These are phyloP conservation scores for Serranus cabrilla DNA, from an alignment of 2,797 vertebrate species.

Conservation along the genomic window DNA sequence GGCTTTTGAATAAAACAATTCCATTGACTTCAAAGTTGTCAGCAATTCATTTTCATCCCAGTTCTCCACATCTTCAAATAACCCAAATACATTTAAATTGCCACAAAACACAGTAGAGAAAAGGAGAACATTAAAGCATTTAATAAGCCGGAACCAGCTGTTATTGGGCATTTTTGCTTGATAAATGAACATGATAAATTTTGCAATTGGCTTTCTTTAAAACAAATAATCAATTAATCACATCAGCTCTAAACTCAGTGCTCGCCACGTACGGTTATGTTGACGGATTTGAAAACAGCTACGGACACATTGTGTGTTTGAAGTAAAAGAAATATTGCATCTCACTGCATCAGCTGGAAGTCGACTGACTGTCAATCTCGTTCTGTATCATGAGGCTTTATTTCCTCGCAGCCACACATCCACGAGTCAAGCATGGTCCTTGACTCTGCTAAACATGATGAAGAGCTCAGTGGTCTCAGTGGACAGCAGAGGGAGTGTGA, in stretches of 20 bases:
- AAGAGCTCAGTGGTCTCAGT: slow-evolving; percentile 55
- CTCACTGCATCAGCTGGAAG: slow-evolving; percentile 18
- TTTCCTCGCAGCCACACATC: slow-evolving; percentile 33
- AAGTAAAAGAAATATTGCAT: not conserved
- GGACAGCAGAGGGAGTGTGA: slow-evolving; percentile 29
- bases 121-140: not conserved
- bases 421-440: slow-evolving; percentile 51
- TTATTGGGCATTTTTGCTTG: not conserved
- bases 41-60: too few species aligned
- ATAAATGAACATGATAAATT: not conserved
- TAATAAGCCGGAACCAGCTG: not conserved
- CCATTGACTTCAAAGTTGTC: too few species aligned
- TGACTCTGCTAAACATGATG: slow-evolving; percentile 53
- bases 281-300: slow-evolving; percentile 6
- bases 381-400: slow-evolving; percentile 30
- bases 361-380: slow-evolving; percentile 17
- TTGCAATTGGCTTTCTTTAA: not conserved
- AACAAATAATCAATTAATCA: too few species aligned
- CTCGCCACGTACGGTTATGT: not conserved
- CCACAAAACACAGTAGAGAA: not conserved
- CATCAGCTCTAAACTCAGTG: not conserved
- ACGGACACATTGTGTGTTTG: slow-evolving; percentile 7
- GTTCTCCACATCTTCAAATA: too few species aligned
- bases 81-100: not conserved
- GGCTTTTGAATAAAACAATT: too few species aligned